phyloP scores from a whole-genome alignment of 2,113 vertebrate species.

The Thamnaconus septentrionalis region DNA sequence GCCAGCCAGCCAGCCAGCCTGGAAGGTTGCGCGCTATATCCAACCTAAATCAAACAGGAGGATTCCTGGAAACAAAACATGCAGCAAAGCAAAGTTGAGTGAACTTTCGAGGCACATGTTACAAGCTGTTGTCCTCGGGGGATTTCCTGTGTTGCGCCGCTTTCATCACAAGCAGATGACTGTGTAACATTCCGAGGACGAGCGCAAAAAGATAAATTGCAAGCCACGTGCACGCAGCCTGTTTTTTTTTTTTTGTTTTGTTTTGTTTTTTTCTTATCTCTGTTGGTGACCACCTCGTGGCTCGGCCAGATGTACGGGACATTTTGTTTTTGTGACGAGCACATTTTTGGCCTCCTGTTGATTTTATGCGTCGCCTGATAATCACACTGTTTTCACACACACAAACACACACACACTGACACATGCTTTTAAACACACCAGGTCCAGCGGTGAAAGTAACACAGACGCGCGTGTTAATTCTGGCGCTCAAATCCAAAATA shows the following conservation, averaged over 20 bases:
- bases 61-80: conserved; percentile 28
- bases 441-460: conserved; percentile 30
- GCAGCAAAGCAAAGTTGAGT: conserved; percentile 16
- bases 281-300: conserved; percentile 2
- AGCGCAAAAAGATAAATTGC: conserved; percentile 9
- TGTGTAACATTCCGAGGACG: background rate
- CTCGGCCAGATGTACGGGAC: background rate
- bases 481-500: conserved; percentile 1
- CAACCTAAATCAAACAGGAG: conserved; percentile 28
- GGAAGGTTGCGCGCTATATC: conserved; percentile 24
- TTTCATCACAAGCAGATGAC: background rate
- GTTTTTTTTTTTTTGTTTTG: background rate
- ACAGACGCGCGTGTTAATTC: conserved; percentile 65
- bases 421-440: conserved; percentile 32
- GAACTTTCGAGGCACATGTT: conserved; percentile 20
- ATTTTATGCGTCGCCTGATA: background rate
- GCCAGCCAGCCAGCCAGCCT: too few relatives aligned
- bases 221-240: conserved; percentile 2
- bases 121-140: conserved; percentile 11
- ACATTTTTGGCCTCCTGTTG: background rate
- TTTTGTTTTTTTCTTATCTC: background rate
- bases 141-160: conserved; percentile 5
- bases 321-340: background rate
- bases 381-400: too few relatives aligned
- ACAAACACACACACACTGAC: background rate